Evolutionary conservation across 2,888 invertebrate genomes (phyloP).

Genomic region (Poecilobothrus nobilitatus): DNA sequence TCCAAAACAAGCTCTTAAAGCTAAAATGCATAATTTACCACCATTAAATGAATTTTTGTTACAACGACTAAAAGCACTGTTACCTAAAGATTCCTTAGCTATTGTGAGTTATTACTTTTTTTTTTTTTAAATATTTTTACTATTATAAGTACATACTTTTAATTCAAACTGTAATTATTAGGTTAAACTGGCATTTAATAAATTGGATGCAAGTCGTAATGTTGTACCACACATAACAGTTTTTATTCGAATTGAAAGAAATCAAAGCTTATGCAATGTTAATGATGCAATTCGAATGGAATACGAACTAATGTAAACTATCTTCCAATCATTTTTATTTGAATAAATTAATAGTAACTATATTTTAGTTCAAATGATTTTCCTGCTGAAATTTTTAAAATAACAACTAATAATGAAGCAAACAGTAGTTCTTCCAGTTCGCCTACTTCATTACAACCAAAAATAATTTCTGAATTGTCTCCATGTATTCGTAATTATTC

Average conservation of each 20-base stretch:
- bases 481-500: slow-evolving; percentile 5
- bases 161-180: slow-evolving; percentile 21
- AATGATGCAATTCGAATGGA: slow-evolving; percentile 61
- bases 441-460: slow-evolving; percentile 1
- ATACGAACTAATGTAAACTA: slow-evolving; percentile 41
- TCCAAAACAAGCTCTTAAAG: slow-evolving; percentile 52
- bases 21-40: slow-evolving; percentile 52
- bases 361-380: not conserved
- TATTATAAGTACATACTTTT: not conserved
- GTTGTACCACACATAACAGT: slow-evolving; percentile 52
- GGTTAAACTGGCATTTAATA: slow-evolving; percentile 44
- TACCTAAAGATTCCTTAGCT: slow-evolving; percentile 47
- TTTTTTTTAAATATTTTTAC: not conserved
- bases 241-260: slow-evolving; percentile 57
- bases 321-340: not conserved
- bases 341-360: not conserved
- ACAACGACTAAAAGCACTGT: slow-evolving; percentile 50
- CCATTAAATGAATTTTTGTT: slow-evolving; percentile 47
- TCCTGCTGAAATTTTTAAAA: not conserved
- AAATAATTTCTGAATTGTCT: not conserved
- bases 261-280: slow-evolving; percentile 57
- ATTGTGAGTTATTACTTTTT: slow-evolving; percentile 30
- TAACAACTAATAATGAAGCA: not conserved
- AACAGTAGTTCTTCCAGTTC: not conserved
- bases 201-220: slow-evolving; percentile 18